Evolutionary conservation across 2,797 vertebrate genomes (phyloP), one percentile per base, ranked within the genome.

Genomic region (Centroberyx gerrardi): DNA sequence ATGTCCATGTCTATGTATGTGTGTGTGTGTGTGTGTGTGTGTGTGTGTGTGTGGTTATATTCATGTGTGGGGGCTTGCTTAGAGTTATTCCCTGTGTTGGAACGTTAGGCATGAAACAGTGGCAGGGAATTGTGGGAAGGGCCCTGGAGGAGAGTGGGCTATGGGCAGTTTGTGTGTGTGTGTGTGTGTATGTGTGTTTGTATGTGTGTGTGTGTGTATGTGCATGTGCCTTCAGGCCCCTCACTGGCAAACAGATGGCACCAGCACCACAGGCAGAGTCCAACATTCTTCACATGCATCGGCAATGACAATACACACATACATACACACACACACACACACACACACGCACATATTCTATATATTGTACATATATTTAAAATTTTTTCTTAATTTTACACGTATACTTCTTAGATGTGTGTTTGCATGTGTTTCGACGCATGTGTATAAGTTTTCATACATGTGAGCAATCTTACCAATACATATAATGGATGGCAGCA

Each of bases 241-340:
- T 91, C 63, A 71, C 87, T 84, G 88, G 68, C 73, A 86, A 92
- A 89, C 91, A 93, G 89, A 92, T 93, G 92, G 88, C 82, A 85
- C 72, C 36, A 62, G 55, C 84, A 86, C 89, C 76, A 84, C 85
- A 90, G 82, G 90, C 84, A 84, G 65, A 81, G 80, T 79, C 81
- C 65, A 89, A 60, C 82, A 75, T 86, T 82, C 65, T 86, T 86
- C 79, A 87, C 85, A 87, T 80, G 81, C 78, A 77, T 68, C 33
- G 62, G 62, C 76, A 76, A 78, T 78, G 67, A 88, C 68, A 86
- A 86, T 67, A 48, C 18, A 55, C 42, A 74, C 46, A 67, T 36
- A 12, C n/a, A 54, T 27, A 2, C 28, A 62, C 42, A 8, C 28
- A 63, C 60, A 81, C 46, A 61, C 33, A 56, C 49, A 2, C 28